phyloP scores from a whole-genome alignment of 2,797 vertebrate genomes.

The Phrynocephalus forsythii region DNA sequence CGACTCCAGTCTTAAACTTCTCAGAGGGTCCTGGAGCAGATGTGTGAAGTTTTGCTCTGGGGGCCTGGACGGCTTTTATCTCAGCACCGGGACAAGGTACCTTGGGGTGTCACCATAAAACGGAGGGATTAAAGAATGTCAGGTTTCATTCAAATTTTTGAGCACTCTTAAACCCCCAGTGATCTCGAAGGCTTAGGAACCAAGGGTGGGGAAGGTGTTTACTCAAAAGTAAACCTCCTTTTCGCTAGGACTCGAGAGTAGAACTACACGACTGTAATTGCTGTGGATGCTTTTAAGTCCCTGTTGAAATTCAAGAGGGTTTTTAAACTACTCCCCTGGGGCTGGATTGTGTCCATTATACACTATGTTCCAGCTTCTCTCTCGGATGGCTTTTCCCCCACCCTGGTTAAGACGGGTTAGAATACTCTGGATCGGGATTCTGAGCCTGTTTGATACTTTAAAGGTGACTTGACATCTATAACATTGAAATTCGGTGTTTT shows the following conservation, averaged over 20 bases:
- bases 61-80: background rate
- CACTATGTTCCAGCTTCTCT: background rate
- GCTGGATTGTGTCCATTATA: background rate
- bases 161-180: no score
- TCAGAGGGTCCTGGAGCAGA: background rate
- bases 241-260: background rate
- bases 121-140: background rate
- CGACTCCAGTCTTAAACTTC: background rate
- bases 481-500: background rate
- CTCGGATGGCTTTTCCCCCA: background rate
- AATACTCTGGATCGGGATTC: background rate
- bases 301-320: background rate
- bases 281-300: background rate
- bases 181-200: background rate
- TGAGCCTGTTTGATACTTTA: no score
- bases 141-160: background rate
- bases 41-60: no score
- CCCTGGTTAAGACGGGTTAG: background rate
- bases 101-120: background rate
- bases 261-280: background rate
- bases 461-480: background rate
- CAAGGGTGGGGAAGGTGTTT: background rate
- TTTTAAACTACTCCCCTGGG: background rate
- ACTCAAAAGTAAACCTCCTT: background rate
- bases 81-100: background rate